Conservation (phyloP, 2,888 invertebrate genomes). For the Clunio marinus region DNA sequence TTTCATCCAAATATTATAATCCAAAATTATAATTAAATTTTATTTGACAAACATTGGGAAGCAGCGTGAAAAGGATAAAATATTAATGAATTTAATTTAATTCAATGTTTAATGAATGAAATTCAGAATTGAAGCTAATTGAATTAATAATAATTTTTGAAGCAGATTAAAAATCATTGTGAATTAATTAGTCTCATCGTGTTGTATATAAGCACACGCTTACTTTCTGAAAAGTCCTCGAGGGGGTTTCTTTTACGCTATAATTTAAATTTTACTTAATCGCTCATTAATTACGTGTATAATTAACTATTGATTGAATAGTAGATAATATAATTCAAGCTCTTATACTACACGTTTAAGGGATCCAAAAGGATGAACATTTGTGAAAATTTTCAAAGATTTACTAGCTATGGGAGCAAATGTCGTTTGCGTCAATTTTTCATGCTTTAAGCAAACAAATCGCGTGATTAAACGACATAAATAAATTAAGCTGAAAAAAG, state of each 20-base stretch:
- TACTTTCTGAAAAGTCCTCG: not conserved
- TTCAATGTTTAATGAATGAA: not conserved
- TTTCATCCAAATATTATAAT: not conserved
- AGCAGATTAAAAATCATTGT: not conserved
- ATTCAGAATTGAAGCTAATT: not conserved
- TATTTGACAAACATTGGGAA: not conserved
- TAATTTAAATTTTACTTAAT: not conserved
- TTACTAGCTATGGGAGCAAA: not conserved
- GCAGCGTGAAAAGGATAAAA: not conserved
- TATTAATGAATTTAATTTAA: not conserved
- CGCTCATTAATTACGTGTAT: not conserved
- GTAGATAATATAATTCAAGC: not conserved
- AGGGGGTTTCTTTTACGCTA: not conserved
- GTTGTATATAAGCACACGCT: no score
- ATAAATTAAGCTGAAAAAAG: not conserved
- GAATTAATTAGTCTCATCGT: not conserved
- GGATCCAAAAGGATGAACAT: not conserved
- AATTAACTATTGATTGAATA: not conserved
- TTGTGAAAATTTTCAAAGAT: not conserved
- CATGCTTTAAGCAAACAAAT: not conserved
- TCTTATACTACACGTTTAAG: not conserved
- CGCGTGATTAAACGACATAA: not conserved
- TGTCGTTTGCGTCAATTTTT: not conserved
- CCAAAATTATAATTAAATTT: not conserved
- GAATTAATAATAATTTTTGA: not conserved